Conservation (phyloP, 2,113 vertebrate genomes). For the Hemibates koningsi region DNA sequence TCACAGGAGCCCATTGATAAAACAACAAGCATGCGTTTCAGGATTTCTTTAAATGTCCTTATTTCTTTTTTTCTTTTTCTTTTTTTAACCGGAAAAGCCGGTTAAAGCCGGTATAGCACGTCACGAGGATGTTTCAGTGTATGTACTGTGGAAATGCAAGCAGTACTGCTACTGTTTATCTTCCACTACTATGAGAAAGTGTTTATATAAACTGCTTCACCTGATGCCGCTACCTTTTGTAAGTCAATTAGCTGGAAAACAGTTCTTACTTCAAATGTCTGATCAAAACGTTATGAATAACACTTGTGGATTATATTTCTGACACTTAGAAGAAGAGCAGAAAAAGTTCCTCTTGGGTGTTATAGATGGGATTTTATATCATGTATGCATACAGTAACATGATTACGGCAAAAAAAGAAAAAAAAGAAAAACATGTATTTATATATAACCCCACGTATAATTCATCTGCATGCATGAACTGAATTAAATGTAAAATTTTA, state of each 20-base stretch:
- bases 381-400: not conserved
- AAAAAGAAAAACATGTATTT: not conserved
- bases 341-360: not conserved
- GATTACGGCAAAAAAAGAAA: fast-evolving
- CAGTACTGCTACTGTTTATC: not conserved
- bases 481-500: not conserved
- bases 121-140: not conserved
- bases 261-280: fast-evolving
- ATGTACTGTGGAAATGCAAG: not conserved
- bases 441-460: not conserved
- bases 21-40: not conserved
- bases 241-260: not conserved
- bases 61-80: not conserved
- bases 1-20: fast-evolving
- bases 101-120: not conserved
- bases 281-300: fast-evolving
- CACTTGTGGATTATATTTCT: not conserved
- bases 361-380: not conserved
- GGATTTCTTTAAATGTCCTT: not conserved
- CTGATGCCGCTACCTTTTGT: not conserved
- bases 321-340: not conserved
- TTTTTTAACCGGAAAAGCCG: fast-evolving
- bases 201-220: not conserved
- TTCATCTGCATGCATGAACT: not conserved
- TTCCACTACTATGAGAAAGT: fast-evolving